phyloP scores from a whole-genome alignment of 1,140 invertebrate genomes.

The Apis laboriosa region DNA sequence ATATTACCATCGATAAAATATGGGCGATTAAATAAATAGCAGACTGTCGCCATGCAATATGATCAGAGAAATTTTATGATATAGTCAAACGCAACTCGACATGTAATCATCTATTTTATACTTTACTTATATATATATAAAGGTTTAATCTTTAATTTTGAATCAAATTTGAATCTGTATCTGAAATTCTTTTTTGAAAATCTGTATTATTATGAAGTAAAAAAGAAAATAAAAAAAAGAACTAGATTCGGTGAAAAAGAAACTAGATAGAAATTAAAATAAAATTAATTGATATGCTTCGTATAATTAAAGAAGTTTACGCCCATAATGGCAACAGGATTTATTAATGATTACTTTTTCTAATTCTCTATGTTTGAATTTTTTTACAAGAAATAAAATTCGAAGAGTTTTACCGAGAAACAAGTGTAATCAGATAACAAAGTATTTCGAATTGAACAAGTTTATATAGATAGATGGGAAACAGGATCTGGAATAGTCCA shows the following conservation, averaged over 20 bases:
- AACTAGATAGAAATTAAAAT: neutral
- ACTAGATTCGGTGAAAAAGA: neutral
- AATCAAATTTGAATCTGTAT: too few relatives aligned
- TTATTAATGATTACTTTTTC: neutral
- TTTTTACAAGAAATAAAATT: conserved; percentile 6
- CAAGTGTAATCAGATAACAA: neutral
- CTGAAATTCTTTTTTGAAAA: too few relatives aligned
- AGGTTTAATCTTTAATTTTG: too few relatives aligned
- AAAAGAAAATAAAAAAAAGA: neutral
- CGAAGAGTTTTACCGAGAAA: neutral
- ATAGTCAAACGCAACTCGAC: neutral
- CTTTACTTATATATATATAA: too few relatives aligned
- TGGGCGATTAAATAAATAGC: conserved; percentile 1
- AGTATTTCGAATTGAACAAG: conserved; percentile 19
- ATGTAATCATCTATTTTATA: neutral
- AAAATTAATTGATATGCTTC: neutral
- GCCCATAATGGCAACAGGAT: conserved; percentile 12
- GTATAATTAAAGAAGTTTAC: conserved; percentile 22
- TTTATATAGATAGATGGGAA: neutral
- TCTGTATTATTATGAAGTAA: too few relatives aligned
- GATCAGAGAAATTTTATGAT: neutral
- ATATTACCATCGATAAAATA: conserved; percentile 4
- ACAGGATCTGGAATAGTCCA: conserved; percentile 14
- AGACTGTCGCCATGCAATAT: too few relatives aligned
- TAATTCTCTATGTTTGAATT: neutral